These are phyloP conservation scores for Meliscaeva auricollis DNA, from an alignment of 2,888 invertebrate genomes.

Conservation along the genomic window DNA sequence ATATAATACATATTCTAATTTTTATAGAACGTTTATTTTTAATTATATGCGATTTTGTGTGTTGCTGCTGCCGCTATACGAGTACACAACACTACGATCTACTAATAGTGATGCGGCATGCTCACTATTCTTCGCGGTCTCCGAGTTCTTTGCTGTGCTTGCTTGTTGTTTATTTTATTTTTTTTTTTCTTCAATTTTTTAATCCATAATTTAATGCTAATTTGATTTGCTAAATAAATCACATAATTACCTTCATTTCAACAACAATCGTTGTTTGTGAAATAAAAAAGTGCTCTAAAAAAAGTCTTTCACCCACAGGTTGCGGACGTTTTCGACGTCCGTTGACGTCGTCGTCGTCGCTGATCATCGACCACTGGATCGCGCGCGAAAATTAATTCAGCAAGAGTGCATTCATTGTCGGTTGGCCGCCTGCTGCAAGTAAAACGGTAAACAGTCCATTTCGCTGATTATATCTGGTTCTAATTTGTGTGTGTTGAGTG, in stretches of 20 bases:
- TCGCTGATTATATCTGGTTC: not conserved
- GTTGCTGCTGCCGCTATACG: constrained; percentile 49
- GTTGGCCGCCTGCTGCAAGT: constrained; percentile 17
- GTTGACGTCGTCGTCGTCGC: constrained; percentile 9
- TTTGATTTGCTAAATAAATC: constrained; percentile 42
- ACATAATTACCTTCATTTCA: constrained; percentile 28
- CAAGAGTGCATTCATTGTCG: constrained; percentile 27
- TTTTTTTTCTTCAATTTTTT: constrained; percentile 14
- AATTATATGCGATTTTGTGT: constrained; percentile 83
- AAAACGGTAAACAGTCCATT: constrained; percentile 12
- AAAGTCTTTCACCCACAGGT: constrained; percentile 12
- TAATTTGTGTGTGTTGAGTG: not conserved
- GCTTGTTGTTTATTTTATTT: constrained; percentile 24
- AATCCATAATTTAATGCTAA: constrained; percentile 51
- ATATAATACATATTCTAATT: constrained; percentile 77
- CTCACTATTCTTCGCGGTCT: constrained; percentile 57
- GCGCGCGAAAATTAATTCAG: constrained; percentile 36
- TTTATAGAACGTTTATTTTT: constrained; percentile 84
- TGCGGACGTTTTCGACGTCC: not conserved
- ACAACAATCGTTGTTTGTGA: constrained; percentile 16
- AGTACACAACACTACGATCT: constrained; percentile 9
- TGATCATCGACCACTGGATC: constrained; percentile 6
- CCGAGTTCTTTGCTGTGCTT: constrained; percentile 45
- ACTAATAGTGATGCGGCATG: constrained; percentile 57
- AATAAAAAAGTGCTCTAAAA: not conserved